Evolutionary conservation across 2,888 invertebrate genomes (phyloP).

Genomic region (Drosophila koepferae): DNA sequence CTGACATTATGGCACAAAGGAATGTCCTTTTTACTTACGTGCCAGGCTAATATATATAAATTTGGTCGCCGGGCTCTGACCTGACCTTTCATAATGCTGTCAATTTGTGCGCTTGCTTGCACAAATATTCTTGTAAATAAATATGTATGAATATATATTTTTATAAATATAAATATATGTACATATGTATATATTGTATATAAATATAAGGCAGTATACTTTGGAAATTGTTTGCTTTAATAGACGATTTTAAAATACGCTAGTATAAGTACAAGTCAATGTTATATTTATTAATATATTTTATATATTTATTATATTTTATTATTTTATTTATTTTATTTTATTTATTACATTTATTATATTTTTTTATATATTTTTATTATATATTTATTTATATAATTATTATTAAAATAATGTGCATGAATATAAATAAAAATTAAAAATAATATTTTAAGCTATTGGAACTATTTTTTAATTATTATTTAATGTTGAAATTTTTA

Average conservation of each 20-base stretch:
- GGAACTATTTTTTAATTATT: too few relatives aligned
- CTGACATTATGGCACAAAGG: conserved; percentile 77
- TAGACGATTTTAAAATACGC: conserved; percentile 27
- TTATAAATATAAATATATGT: not conserved
- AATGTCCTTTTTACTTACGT: conserved; percentile 78
- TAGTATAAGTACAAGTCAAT: not conserved
- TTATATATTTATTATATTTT: not conserved
- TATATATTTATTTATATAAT: too few relatives aligned
- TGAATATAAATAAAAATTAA: too few relatives aligned
- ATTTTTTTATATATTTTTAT: too few relatives aligned
- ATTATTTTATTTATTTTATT: too few relatives aligned
- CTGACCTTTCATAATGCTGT: conserved; percentile 80
- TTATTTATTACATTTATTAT: too few relatives aligned
- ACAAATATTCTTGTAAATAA: conserved; percentile 45
- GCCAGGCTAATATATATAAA: conserved; percentile 76
- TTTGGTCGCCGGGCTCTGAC: conserved; percentile 64
- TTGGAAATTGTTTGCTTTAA: not conserved
- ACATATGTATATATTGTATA: not conserved
- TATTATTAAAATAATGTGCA: too few relatives aligned
- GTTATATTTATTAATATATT: not conserved
- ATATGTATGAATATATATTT: conserved; percentile 26
- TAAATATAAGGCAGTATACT: conserved; percentile 10
- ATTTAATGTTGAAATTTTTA: too few relatives aligned
- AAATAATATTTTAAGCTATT: not conserved
- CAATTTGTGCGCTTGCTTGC: conserved; percentile 78